Evolutionary conservation across 2,888 invertebrate species (phyloP).

Genomic region (Micropterix aruncella): DNA sequence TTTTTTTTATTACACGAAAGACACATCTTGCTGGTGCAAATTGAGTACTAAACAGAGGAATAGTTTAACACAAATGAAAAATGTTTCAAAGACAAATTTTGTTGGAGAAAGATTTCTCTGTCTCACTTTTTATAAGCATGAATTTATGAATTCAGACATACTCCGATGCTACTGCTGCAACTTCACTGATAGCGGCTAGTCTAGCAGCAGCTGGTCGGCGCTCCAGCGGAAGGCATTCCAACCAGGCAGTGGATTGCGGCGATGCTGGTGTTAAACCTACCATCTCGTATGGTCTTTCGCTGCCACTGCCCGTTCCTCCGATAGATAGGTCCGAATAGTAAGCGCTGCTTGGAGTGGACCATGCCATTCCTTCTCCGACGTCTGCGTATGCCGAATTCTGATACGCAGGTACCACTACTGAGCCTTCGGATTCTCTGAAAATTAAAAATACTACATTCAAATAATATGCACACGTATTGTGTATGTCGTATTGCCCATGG

Average conservation of each 20-base stretch:
- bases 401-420: constrained; percentile 43
- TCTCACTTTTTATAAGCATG: no score
- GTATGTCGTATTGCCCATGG: no score
- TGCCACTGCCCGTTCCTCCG: constrained; percentile 27
- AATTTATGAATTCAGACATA: constrained; percentile 23
- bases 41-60: no score
- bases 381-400: constrained; percentile 55
- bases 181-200: constrained; percentile 43
- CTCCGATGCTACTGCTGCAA: constrained; percentile 39
- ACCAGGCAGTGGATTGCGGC: constrained; percentile 17
- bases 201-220: constrained; percentile 25
- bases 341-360: constrained; percentile 57
- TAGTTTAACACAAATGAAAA: no score
- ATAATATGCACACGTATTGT: no score
- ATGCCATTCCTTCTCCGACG: constrained; percentile 26
- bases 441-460: no score
- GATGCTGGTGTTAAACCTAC: constrained; percentile 38
- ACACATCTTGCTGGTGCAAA: no score
- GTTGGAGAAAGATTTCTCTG: no score
- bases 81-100: no score
- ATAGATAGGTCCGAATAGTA: constrained; percentile 58
- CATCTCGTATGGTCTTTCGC: constrained; percentile 44
- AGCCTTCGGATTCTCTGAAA: neutral
- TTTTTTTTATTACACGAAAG: no score
- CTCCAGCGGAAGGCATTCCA: constrained; percentile 16